phyloP scores from a whole-genome alignment of 1,140 invertebrate species.

The Spodoptera frugiperda region DNA sequence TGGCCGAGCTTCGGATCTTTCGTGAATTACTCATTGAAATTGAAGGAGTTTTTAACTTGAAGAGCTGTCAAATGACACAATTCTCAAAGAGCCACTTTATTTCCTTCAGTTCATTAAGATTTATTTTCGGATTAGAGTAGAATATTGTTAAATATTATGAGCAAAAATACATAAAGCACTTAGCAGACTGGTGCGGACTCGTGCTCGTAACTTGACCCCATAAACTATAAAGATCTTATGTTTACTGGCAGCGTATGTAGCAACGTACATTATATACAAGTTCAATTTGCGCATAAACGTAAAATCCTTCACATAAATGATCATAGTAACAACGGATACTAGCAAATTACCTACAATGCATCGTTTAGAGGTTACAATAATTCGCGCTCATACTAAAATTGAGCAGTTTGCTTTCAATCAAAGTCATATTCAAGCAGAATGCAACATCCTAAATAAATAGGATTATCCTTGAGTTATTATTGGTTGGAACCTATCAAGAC shows the following conservation, averaged over 20 bases:
- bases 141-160: not conserved
- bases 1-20: slow-evolving; percentile 22
- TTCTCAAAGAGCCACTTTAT: slow-evolving; percentile 4
- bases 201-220: slow-evolving; percentile 17
- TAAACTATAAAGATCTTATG: slow-evolving; percentile 11
- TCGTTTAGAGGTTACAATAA: slow-evolving; percentile 40
- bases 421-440: slow-evolving; percentile 40
- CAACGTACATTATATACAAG: slow-evolving; percentile 9
- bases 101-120: not conserved
- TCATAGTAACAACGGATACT: slow-evolving; percentile 36
- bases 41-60: slow-evolving; percentile 33
- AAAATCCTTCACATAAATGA: slow-evolving; percentile 31
- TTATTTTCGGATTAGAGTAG: slow-evolving; percentile 11
- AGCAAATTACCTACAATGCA: slow-evolving; percentile 29
- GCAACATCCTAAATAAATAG: slow-evolving; percentile 51
- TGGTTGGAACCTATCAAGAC: slow-evolving; percentile 62
- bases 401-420: slow-evolving; percentile 48
- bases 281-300: slow-evolving; percentile 24
- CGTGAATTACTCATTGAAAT: slow-evolving; percentile 40
- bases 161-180: not conserved
- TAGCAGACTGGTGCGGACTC: slow-evolving; percentile 8
- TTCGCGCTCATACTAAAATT: slow-evolving; percentile 30
- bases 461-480: slow-evolving; percentile 71
- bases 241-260: not conserved
- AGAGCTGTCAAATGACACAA: slow-evolving; percentile 31